Percentiles rank a stretch among this genome's conserved stretches.
phyloP scores from a whole-genome alignment of 2,797 vertebrate species.

The Myotis planiceps region DNA sequence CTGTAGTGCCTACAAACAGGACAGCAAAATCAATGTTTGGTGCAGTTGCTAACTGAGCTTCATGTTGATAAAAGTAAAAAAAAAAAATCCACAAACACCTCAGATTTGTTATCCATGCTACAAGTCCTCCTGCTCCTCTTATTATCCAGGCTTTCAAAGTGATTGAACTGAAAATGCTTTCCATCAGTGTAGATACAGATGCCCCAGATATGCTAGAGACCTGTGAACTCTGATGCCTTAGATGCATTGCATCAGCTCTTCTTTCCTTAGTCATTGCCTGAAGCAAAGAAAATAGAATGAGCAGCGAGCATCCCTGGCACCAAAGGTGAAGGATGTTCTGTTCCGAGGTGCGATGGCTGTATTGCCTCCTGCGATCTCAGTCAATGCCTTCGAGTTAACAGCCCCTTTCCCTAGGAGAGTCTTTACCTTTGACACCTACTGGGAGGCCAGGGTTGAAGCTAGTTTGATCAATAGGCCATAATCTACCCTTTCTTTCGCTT shows the following conservation, averaged over 20 bases:
- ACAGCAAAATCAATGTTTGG: conserved; percentile 85
- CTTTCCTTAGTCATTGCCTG: conserved; percentile 73
- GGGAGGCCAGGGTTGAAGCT: not conserved
- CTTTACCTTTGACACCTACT: not conserved
- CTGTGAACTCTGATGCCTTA: conserved; percentile 79
- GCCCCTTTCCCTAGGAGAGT: not conserved
- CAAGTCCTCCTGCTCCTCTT: conserved; percentile 80
- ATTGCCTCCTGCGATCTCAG: not conserved
- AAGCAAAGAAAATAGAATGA: conserved; percentile 76
- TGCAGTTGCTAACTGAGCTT: conserved; percentile 82
- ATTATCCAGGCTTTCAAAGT: conserved; percentile 83
- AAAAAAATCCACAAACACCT: conserved; percentile 37
- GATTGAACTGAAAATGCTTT: conserved; percentile 82
- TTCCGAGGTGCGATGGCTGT: conserved; percentile 13
- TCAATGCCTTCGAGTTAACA: not conserved
- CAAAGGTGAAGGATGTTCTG: conserved; percentile 44
- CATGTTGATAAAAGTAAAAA: conserved; percentile 78
- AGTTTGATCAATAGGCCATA: not conserved
- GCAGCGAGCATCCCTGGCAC: conserved; percentile 36
- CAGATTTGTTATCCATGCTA: conserved; percentile 81
- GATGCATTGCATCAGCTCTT: conserved; percentile 67
- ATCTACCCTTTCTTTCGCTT: not conserved
- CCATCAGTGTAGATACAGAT: conserved; percentile 41
- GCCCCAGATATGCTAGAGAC: conserved; percentile 74
- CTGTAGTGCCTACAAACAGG: conserved; percentile 78